Percentiles rank a stretch among this genome's conserved stretches.
Conservation (phyloP, 1,140 invertebrate species). For the Battus philenor region DNA sequence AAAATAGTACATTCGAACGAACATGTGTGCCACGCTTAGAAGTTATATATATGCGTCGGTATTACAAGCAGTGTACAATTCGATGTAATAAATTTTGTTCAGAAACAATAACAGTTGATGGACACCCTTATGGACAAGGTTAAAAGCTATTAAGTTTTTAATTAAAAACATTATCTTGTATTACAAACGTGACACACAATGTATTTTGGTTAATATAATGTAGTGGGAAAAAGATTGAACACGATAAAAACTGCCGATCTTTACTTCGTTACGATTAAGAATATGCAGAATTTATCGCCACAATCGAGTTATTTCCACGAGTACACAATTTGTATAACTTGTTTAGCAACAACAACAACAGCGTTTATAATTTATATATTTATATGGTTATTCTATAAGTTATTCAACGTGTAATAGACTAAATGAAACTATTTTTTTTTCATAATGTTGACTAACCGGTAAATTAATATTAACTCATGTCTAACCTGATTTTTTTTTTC, state of each 20-base stretch:
- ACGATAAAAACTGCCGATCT: constrained; percentile 1
- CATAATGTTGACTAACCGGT: too few relatives aligned
- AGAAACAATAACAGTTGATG: too few relatives aligned
- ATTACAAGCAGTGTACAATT: neutral
- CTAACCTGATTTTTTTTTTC: too few relatives aligned
- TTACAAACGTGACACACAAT: constrained; percentile 23
- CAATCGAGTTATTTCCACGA: constrained; percentile 36
- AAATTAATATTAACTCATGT: too few relatives aligned
- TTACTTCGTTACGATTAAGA: neutral
- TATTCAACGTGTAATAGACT: constrained; percentile 41
- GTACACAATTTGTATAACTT: constrained; percentile 67
- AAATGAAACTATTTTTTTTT: too few relatives aligned
- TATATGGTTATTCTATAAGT: constrained; percentile 42
- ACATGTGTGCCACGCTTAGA: constrained; percentile 45
- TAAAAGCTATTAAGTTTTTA: too few relatives aligned
- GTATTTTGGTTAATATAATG: constrained; percentile 16
- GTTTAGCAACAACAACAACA: constrained; percentile 67
- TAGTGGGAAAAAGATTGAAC: constrained; percentile 22
- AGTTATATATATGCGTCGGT: constrained; percentile 1
- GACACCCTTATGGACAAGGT: too few relatives aligned
- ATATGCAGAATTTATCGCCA: constrained; percentile 24
- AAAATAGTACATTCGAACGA: constrained; percentile 55
- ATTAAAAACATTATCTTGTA: too few relatives aligned
- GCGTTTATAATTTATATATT: constrained; percentile 61
- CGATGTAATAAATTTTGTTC: constrained; percentile 2